phyloP scores from a whole-genome alignment of 2,113 vertebrate genomes.

The Copsychus sechellarum region DNA sequence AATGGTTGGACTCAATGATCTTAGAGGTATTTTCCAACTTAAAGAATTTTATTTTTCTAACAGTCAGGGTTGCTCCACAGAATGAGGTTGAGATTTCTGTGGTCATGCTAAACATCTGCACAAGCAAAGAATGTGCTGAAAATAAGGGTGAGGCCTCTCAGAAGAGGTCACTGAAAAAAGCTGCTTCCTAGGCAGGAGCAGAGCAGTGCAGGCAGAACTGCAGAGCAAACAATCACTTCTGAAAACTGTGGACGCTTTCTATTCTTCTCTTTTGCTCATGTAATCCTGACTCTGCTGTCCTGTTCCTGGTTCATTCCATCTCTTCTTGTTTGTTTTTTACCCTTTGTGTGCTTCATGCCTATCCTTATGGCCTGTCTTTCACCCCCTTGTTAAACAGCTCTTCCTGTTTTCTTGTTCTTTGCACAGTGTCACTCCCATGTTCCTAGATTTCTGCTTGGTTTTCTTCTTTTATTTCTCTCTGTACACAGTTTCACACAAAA shows the following conservation, averaged over 20 bases:
- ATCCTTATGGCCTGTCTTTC: background rate
- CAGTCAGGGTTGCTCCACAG: background rate
- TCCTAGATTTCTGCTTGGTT: background rate
- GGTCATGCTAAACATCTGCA: background rate
- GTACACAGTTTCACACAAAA: background rate
- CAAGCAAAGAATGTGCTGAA: background rate
- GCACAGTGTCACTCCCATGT: background rate
- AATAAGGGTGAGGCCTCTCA: background rate
- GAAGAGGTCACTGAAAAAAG: background rate
- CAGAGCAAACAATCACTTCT: background rate
- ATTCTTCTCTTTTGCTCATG: background rate
- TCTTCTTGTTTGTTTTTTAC: background rate
- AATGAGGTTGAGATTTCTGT: background rate
- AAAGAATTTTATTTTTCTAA: background rate
- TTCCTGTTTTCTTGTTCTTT: background rate
- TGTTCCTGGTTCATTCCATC: background rate
- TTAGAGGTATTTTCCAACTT: background rate
- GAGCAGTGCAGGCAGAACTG: background rate
- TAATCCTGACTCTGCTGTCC: background rate
- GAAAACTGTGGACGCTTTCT: background rate
- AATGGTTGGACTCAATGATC: background rate
- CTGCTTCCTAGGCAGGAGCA: background rate
- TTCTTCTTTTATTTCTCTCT: background rate
- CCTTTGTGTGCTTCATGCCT: background rate
- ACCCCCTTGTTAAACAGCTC: background rate